Base-by-base conservation (phyloP, 1,140 invertebrate genomes). In the Calliphora vicina region DNA sequence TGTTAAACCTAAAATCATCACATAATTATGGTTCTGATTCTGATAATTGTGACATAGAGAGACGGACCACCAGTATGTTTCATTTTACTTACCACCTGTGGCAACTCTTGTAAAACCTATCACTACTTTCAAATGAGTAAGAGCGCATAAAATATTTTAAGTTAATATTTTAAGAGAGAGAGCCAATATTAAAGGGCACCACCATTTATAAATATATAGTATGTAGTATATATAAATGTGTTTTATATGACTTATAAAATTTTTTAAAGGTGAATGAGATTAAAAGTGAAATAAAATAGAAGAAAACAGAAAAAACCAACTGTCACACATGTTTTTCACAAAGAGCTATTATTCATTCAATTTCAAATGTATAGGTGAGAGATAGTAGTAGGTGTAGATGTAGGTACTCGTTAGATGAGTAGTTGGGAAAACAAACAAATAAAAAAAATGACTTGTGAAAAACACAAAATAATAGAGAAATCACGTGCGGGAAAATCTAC, bases 401-500 rank as follows among this genome's bases (percentile, higher is more conserved):
- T 6, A 15, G n/a, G n/a, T n/a, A 57, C 61, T 20, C 61, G n/a
- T n/a, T n/a, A n/a, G n/a, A 67, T 67, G 61, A 67, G n/a, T 57
- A 57, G 50, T 6, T 23, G 61, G n/a, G n/a, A 67, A 67, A 67
- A 67, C 13, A 23, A 67, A 67, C 35, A 35, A 35, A 35, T 35
- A 35, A 35, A 35, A 35, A 35, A 10, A 67, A 20, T 67, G 20
- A 67, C 17, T 67, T 23, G 23, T 57, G 74, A 43, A 78, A 78
- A 50, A 50, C 45, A 50, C 45, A 50, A 50, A 45, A 23, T 78
- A 43, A n/a, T 43, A 23, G 35, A 35, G 20, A 78, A 78, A 78
- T 78, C 74, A 78, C 74, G 74, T 78, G 74, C 74, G 35, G 72
- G 73, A 78, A 27, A 78, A 78, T 45, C 43, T 78, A 67, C 20